Evolutionary conservation across 2,888 invertebrate genomes (phyloP).

Genomic region (Drosophila gaucha): DNA sequence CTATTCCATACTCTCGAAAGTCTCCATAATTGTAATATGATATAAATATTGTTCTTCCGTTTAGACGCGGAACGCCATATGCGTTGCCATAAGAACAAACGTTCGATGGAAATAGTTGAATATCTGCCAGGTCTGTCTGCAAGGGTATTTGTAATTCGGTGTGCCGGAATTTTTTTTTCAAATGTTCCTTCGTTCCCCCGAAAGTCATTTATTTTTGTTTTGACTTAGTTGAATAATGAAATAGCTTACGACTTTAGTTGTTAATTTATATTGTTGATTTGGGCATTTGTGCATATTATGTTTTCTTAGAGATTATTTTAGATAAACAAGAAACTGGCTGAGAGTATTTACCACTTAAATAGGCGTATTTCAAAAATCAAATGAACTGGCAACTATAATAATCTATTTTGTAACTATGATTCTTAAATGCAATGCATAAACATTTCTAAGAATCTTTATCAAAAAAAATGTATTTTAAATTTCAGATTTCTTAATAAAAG

Average conservation of each 20-base stretch:
- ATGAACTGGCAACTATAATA: constrained; percentile 22
- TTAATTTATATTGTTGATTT: constrained; percentile 34
- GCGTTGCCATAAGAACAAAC: constrained; percentile 38
- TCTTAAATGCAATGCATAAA: constrained; percentile 13
- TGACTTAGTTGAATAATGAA: constrained; percentile 22
- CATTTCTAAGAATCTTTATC: constrained; percentile 15
- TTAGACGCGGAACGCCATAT: constrained; percentile 1
- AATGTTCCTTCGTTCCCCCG: constrained; percentile 5
- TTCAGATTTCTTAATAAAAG: constrained; percentile 35
- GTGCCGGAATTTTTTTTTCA: constrained; percentile 21
- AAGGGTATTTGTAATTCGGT: constrained; percentile 40
- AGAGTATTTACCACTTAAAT: constrained; percentile 14
- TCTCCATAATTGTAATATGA: constrained; percentile 7
- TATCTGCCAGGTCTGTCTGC: constrained; percentile 15
- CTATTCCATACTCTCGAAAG: background rate
- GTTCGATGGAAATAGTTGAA: constrained; percentile 18
- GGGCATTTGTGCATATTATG: constrained; percentile 38
- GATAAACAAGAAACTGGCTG: constrained; percentile 10
- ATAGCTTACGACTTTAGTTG: constrained; percentile 23
- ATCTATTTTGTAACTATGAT: background rate
- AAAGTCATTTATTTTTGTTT: constrained; percentile 21
- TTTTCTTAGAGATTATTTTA: constrained; percentile 13
- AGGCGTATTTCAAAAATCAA: constrained; percentile 1
- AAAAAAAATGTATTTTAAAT: constrained; percentile 16
- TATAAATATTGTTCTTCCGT: constrained; percentile 5